A percentile compares a stretch with the other conserved stretches of the same genome.
These are phyloP conservation scores for Lathronympha strigana DNA, from an alignment of 2,888 invertebrate genomes.

Conservation along the genomic window DNA sequence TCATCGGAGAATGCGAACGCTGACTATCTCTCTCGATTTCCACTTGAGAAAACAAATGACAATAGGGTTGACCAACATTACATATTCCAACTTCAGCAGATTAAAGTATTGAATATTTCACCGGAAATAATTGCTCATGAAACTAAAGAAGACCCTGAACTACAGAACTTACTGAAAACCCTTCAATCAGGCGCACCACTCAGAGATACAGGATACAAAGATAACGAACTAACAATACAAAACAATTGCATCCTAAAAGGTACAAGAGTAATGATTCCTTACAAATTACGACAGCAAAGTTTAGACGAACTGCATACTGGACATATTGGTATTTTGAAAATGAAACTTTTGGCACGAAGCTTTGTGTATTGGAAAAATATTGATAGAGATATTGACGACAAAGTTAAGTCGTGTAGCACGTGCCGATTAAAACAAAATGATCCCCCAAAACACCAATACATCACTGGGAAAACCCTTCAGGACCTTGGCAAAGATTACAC, in stretches of 20 bases:
- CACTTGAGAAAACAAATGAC: background rate
- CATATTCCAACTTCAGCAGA: conserved; percentile 43
- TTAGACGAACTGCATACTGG: conserved; percentile 37
- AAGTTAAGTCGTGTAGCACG: too few species aligned
- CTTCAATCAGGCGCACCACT: conserved; percentile 6
- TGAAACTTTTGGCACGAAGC: too few species aligned
- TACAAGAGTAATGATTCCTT: conserved; percentile 31
- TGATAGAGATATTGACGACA: too few species aligned
- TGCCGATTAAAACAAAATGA: conserved; percentile 13
- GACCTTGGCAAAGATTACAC: background rate
- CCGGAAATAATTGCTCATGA: conserved; percentile 15
- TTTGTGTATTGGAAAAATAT: too few species aligned
- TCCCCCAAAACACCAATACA: background rate
- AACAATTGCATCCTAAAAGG: conserved; percentile 43
- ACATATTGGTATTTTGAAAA: conserved; percentile 50
- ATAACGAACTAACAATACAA: conserved; percentile 42
- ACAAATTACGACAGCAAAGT: background rate
- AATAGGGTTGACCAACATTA: conserved; percentile 20
- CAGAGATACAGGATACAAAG: conserved; percentile 19
- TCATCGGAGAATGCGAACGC: conserved; percentile 37
- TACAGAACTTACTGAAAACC: conserved; percentile 2
- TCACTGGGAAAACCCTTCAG: background rate
- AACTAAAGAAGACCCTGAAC: conserved; percentile 38
- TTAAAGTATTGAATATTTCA: conserved; percentile 20
- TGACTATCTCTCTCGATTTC: conserved; percentile 40